These are phyloP conservation scores for Drosophila biarmipes DNA, from an alignment of 1,140 invertebrate species.

Conservation along the genomic window DNA sequence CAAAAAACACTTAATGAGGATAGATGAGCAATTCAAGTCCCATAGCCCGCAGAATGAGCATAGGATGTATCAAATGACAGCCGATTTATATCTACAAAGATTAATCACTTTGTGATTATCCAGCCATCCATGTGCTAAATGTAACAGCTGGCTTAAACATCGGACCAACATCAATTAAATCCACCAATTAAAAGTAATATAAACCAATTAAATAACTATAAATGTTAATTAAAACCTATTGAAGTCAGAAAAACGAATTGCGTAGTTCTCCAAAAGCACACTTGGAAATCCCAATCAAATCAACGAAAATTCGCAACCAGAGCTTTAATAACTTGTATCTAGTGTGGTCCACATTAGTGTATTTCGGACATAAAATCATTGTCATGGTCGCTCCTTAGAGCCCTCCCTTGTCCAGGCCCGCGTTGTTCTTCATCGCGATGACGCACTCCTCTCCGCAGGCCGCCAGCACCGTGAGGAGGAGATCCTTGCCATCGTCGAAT, in stretches of 20 bases:
- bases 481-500: conserved; percentile 93
- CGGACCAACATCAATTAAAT: no score
- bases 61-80: neutral
- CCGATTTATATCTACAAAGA: no score
- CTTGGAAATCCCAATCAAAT: neutral
- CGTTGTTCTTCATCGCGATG: conserved; percentile 96
- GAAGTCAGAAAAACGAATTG: no score
- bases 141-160: neutral
- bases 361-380: conserved; percentile 87
- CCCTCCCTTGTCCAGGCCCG: neutral
- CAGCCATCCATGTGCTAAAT: neutral
- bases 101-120: neutral
- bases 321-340: neutral
- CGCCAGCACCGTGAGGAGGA: conserved; percentile 95
- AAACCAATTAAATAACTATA: no score
- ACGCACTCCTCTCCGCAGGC: conserved; percentile 96
- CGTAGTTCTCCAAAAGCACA: no score
- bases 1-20: neutral
- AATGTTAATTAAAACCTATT: no score
- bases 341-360: conserved; percentile 90
- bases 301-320: neutral
- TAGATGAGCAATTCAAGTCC: neutral
- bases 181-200: no score
- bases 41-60: neutral
- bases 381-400: conserved; percentile 83